Percentiles rank a stretch among this genome's conserved stretches.
These are phyloP conservation scores for Thrips palmi DNA, from an alignment of 1,140 invertebrate genomes.

Conservation along the genomic window DNA sequence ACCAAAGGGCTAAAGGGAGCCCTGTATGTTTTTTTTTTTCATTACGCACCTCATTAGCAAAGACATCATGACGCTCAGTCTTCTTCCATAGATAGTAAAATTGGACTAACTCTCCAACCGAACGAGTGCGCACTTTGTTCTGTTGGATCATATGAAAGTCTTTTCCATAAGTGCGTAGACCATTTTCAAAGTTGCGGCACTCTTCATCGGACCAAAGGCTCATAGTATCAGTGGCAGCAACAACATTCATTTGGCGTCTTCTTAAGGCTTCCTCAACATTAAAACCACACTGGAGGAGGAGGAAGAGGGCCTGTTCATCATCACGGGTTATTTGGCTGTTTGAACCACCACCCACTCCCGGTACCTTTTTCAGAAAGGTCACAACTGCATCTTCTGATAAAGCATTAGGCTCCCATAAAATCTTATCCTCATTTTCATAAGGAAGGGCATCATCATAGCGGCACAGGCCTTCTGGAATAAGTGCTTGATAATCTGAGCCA, in stretches of 20 bases:
- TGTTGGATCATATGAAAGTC: slow-evolving; percentile 91
- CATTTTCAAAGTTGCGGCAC: slow-evolving; percentile 90
- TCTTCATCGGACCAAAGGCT: slow-evolving; percentile 95
- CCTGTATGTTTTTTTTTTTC: slow-evolving; percentile 81
- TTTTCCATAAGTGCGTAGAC: slow-evolving; percentile 81
- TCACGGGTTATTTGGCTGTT: no score
- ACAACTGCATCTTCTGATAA: slow-evolving; percentile 57
- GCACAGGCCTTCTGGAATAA: slow-evolving; percentile 76
- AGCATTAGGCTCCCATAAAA: slow-evolving; percentile 77
- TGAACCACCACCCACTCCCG: slow-evolving; percentile 47
- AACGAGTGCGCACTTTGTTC: slow-evolving; percentile 81
- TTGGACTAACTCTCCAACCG: slow-evolving; percentile 91
- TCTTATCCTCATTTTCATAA: slow-evolving; percentile 91
- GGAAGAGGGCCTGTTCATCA: slow-evolving; percentile 84
- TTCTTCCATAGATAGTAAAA: slow-evolving; percentile 99
- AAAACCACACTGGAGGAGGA: slow-evolving; percentile 84
- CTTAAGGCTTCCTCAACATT: slow-evolving; percentile 84
- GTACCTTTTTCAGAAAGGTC: slow-evolving; percentile 58
- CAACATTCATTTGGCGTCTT: slow-evolving; percentile 58
- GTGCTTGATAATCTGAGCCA: slow-evolving; percentile 82
- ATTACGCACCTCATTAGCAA: slow-evolving; percentile 62
- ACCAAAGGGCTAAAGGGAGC: no score
- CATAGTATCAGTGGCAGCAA: slow-evolving; percentile 49
- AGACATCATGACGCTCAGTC: slow-evolving; percentile 85
- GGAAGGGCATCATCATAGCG: slow-evolving; percentile 82